Conservation (phyloP, 2,888 invertebrate genomes). For the Caenorhabditis sp. region DNA sequence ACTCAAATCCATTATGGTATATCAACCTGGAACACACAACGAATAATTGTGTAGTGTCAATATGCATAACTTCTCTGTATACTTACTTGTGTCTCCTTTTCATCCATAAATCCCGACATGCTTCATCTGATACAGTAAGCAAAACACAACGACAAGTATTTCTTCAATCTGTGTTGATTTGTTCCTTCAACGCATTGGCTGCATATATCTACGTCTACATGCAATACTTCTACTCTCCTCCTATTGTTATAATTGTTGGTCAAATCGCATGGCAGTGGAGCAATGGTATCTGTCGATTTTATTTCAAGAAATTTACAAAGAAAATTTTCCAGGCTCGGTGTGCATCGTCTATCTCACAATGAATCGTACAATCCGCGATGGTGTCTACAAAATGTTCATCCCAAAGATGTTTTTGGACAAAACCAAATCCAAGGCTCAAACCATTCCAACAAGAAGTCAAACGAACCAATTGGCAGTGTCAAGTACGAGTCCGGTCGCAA, state of each 20-base stretch:
- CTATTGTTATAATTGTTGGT: constrained; percentile 37
- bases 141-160: constrained; percentile 25
- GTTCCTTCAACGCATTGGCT: constrained; percentile 41
- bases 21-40: constrained; percentile 39
- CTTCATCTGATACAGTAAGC: background rate
- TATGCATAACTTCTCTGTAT: constrained; percentile 40
- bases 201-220: constrained; percentile 54
- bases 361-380: constrained; percentile 23
- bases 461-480: no score
- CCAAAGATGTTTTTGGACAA: no score
- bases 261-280: constrained; percentile 50
- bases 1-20: constrained; percentile 17
- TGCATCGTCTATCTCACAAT: constrained; percentile 27
- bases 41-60: constrained; percentile 45
- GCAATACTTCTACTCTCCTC: constrained; percentile 46
- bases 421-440: no score
- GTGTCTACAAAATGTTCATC: constrained; percentile 19
- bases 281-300: no score
- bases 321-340: constrained; percentile 23
- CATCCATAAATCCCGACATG: background rate
- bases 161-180: constrained; percentile 16
- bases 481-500: no score
- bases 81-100: background rate
- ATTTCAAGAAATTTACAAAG: no score
- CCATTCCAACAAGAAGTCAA: no score